phyloP scores from a whole-genome alignment of 2,888 invertebrate species.

The Nysson spinosus region DNA sequence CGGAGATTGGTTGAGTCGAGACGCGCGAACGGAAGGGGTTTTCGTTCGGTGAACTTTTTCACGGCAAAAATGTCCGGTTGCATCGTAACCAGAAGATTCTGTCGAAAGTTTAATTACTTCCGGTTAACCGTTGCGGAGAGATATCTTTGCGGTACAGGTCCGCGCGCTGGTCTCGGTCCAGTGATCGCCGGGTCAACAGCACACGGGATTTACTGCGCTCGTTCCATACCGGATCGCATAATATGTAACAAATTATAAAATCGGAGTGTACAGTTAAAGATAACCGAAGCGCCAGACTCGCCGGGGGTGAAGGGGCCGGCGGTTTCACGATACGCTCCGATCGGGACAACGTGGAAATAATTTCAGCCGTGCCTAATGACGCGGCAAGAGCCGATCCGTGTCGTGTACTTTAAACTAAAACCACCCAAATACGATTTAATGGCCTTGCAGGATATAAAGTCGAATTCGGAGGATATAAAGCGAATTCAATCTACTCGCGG shows the following conservation, averaged over 20 bases:
- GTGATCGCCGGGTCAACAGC: conserved; percentile 72
- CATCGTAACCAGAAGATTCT: conserved; percentile 38
- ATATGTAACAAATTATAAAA: conserved; percentile 68
- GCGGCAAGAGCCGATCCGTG: no score
- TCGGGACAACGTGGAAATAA: conserved; percentile 3
- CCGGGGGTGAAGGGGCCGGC: conserved; percentile 3
- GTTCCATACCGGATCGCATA: conserved; percentile 61
- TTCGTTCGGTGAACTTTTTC: conserved; percentile 18
- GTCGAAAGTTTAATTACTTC: conserved; percentile 67
- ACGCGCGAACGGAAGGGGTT: no score
- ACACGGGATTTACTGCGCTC: conserved; percentile 65
- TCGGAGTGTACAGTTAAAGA: conserved; percentile 57
- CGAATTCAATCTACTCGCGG: no score
- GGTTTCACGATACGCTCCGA: not conserved
- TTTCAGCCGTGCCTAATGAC: conserved; percentile 7
- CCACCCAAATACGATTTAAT: no score
- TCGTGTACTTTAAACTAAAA: no score
- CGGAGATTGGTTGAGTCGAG: no score
- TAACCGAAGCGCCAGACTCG: conserved; percentile 18
- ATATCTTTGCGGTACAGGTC: conserved; percentile 51
- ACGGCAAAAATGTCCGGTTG: conserved; percentile 16
- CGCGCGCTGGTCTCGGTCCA: conserved; percentile 71
- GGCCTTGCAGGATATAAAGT: no score
- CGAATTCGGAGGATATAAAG: no score
- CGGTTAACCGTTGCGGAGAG: conserved; percentile 61